Percentiles rank a stretch among this genome's conserved stretches.
phyloP scores from a whole-genome alignment of 2,888 invertebrate species.

The Orthosia incerta region DNA sequence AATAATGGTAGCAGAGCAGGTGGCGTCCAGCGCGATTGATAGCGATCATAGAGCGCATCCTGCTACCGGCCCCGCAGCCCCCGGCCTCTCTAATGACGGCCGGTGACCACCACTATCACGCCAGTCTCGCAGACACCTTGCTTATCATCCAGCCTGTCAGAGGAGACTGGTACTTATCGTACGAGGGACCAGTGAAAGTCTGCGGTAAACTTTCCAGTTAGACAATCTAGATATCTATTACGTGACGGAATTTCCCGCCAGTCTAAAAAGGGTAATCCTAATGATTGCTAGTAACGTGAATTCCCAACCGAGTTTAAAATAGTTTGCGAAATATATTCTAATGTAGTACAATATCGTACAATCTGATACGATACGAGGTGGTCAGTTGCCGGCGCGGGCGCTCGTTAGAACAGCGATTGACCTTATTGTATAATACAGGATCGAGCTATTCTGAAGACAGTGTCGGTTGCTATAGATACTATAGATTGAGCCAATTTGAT shows the following conservation, averaged over 20 bases:
- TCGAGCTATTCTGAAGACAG: conserved; percentile 1
- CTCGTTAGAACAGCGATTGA: background rate
- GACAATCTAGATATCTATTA: conserved; percentile 17
- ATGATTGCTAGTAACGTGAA: background rate
- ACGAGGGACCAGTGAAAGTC: conserved; percentile 22
- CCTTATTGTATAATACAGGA: background rate
- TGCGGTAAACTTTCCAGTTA: conserved; percentile 5
- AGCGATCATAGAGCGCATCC: conserved; percentile 20
- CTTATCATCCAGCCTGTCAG: background rate
- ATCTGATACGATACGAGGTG: background rate
- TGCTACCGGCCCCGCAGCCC: conserved; percentile 5
- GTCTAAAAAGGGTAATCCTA: conserved; percentile 1
- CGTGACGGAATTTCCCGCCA: background rate
- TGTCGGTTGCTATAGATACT: background rate
- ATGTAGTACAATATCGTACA: too few species aligned
- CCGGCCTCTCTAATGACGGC: conserved; percentile 22
- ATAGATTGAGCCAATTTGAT: background rate
- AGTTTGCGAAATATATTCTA: conserved; percentile 4
- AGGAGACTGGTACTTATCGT: background rate
- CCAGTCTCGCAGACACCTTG: conserved; percentile 14
- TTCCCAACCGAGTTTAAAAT: background rate
- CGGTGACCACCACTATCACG: background rate
- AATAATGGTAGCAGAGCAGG: conserved; percentile 5
- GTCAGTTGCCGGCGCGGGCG: background rate
- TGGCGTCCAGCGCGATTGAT: conserved; percentile 13